Base-by-base conservation (phyloP, 2,113 vertebrate genomes). In the Alligator mississippiensis region DNA sequence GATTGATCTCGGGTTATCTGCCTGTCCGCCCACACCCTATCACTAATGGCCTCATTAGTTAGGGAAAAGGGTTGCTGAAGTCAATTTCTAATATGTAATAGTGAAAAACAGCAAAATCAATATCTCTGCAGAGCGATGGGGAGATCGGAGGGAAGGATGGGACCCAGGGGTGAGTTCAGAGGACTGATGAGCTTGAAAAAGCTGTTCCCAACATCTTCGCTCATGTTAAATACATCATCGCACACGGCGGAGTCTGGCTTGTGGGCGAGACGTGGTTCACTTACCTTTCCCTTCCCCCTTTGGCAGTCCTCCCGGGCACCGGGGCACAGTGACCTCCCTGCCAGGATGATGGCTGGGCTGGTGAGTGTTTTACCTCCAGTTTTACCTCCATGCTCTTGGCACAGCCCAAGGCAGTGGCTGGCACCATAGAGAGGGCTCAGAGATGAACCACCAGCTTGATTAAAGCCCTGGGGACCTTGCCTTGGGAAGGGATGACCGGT, bases 11-110 rank as follows among this genome's bases (percentile, higher is more conserved):
- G 2, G 90, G 87, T 0, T 3, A 15, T 74, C 88, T 28, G 72
- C 74, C 84, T 62, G 57, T 27, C 93, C 30, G 4, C 95, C 92
- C 77, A 13, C 5, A 28, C 82, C 81, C 82, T 47, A 1, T 3
- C 21, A 7, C 87, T 90, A 93, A 94, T 91, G 94, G 96, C 94
- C 92, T 96, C 89, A 62, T 94, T 95, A 85, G 85, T 89, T 90
- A 94, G 76, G 95, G 77, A 79, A 89, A 92, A 90, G 64, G 83
- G 60, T 47, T 81, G 80, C 90, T 92, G 59, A 8, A 96, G 92
- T 5, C 90, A 72, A 91, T 88, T 97, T 87, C 59, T 92, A 83
- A 68, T 47, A 63, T 8, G 34, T 47, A 91, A 80, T 18, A 82
- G 76, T 24, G 86, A 93, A 91, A 92, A 60, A 24, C 84, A 84